Conservation (phyloP, 2,113 vertebrate genomes). For the Platichthys stellatus region DNA sequence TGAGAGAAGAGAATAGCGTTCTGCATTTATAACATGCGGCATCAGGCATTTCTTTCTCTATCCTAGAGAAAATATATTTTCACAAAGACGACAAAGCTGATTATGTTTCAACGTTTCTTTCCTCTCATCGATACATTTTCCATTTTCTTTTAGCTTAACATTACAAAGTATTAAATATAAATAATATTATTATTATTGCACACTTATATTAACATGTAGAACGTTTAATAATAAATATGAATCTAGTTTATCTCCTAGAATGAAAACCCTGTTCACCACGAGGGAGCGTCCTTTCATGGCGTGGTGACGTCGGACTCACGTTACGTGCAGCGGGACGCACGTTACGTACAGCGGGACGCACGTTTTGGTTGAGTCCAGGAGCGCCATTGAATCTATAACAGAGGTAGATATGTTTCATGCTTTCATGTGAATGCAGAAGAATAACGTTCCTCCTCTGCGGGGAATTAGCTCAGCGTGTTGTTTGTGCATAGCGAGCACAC, state of each 20-base stretch:
- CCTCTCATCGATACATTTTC: no score
- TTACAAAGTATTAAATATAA: no score
- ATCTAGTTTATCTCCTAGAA: no score
- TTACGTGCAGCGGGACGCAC: constrained; percentile 21
- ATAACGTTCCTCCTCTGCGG: accelerated
- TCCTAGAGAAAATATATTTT: no score
- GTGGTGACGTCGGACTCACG: constrained; percentile 35
- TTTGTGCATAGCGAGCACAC: neutral
- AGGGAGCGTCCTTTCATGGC: neutral
- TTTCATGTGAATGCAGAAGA: neutral
- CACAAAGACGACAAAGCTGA: no score
- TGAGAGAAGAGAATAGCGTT: no score
- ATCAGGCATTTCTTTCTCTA: no score
- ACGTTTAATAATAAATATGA: neutral
- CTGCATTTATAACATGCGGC: no score
- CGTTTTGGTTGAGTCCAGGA: constrained; percentile 16
- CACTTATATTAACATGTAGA: neutral
- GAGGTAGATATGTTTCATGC: constrained; percentile 2
- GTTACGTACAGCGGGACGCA: constrained; percentile 31
- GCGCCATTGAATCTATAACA: constrained; percentile 39
- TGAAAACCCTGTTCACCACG: neutral
- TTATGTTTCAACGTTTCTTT: no score
- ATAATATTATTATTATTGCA: no score
- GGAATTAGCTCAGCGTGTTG: no score
- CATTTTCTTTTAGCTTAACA: no score